phyloP scores from a whole-genome alignment of 2,888 invertebrate species.

The Campoletis raptor region DNA sequence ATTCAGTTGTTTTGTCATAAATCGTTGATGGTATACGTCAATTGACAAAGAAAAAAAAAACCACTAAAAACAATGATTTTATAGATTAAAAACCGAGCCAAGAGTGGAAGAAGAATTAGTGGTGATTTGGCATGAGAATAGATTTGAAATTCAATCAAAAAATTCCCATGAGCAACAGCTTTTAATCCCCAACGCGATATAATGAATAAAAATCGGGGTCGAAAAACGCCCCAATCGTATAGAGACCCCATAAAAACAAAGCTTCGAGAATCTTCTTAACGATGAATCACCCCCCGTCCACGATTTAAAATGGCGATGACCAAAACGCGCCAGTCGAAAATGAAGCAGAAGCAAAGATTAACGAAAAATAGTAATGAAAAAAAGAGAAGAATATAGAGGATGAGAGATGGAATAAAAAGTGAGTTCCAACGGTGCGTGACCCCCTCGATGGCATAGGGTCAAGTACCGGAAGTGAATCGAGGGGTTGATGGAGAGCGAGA shows the following conservation, averaged over 20 bases:
- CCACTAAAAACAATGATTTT: not conserved
- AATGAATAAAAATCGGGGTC: not conserved
- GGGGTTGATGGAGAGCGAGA: conserved; percentile 51
- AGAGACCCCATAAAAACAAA: not conserved
- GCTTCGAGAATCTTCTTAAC: conserved; percentile 29
- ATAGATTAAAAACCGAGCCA: not conserved
- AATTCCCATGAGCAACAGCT: not conserved
- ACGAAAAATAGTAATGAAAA: conserved; percentile 36
- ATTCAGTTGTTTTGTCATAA: not conserved
- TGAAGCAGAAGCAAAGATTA: conserved; percentile 45
- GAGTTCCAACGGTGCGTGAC: conserved; percentile 77
- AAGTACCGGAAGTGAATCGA: conserved; percentile 80
- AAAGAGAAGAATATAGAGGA: conserved; percentile 25
- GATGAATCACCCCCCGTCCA: conserved; percentile 76
- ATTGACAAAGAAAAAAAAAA: not conserved
- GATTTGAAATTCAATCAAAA: not conserved
- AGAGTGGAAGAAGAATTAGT: not conserved
- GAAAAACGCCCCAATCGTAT: not conserved
- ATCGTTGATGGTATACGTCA: no score
- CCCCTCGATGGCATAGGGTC: conserved; percentile 77
- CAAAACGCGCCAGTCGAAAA: conserved; percentile 66
- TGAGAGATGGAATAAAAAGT: conserved; percentile 59
- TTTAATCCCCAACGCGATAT: not conserved
- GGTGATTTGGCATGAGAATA: no score
- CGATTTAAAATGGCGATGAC: conserved; percentile 73